Evolutionary conservation across 2,888 invertebrate genomes (phyloP).

Genomic region (Patella pellucida): DNA sequence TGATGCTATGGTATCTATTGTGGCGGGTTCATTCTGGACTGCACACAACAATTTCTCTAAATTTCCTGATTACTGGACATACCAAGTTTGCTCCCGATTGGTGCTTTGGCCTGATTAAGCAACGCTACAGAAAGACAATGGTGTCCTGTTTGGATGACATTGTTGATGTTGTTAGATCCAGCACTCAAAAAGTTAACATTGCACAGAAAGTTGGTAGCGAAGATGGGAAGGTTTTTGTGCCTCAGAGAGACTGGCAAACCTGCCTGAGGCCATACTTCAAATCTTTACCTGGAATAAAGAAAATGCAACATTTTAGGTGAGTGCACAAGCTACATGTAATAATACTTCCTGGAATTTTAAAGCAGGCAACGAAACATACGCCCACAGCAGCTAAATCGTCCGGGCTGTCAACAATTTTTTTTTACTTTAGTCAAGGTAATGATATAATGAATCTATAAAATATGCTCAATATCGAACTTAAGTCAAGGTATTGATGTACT

Average conservation of each 20-base stretch:
- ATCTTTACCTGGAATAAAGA: too few relatives aligned
- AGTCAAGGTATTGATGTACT: too few relatives aligned
- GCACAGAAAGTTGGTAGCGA: conserved; percentile 27
- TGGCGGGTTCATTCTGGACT: conserved; percentile 19
- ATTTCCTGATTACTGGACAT: conserved; percentile 33
- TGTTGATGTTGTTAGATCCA: conserved; percentile 18
- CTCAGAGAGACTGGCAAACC: neutral
- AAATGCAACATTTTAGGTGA: too few relatives aligned
- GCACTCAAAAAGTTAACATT: conserved; percentile 30
- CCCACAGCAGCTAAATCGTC: too few relatives aligned
- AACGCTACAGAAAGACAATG: conserved; percentile 9
- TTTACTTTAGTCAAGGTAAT: too few relatives aligned
- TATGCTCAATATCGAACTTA: too few relatives aligned
- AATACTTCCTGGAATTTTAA: too few relatives aligned
- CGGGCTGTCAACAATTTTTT: too few relatives aligned
- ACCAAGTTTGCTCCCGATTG: conserved; percentile 28
- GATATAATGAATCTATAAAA: too few relatives aligned
- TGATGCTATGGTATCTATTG: conserved; percentile 25
- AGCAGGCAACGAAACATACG: too few relatives aligned
- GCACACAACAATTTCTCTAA: conserved; percentile 16
- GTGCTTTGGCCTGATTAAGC: conserved; percentile 26
- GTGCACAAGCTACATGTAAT: too few relatives aligned
- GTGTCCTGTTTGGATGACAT: conserved; percentile 30
- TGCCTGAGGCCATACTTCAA: neutral
- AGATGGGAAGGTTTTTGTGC: conserved; percentile 23